Base-by-base conservation (phyloP, 1,140 invertebrate species). In the Leptoteleia sp. region DNA sequence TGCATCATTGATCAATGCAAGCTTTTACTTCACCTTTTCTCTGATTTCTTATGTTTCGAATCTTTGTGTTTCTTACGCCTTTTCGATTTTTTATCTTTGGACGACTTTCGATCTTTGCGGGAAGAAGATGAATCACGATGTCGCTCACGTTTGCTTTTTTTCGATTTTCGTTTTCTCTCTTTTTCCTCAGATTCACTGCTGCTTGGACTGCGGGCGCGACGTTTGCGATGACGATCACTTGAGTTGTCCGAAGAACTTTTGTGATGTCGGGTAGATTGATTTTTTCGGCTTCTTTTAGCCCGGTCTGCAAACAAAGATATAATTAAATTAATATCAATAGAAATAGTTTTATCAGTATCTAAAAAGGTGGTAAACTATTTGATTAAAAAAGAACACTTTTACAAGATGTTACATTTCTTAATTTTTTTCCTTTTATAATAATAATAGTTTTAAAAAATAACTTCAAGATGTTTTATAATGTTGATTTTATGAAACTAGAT, bases 41-140 rank as follows among this genome's bases (percentile, higher is more conserved):
- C 68, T 1, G 55, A 37, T 0, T 40, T 22, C 0, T 38, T 29
- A 15, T 62, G 57, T 12, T 47, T 62, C 1, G 68, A 72, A 0
- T 55, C 48, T 5, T 33, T 25, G 12, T 54, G 67, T 7, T 72
- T 70, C 22, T 61, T 71, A 22, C 52, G 67, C 19, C 61, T 71
- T n/a, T 71, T 71, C 12, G 67, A 61, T 11, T 52, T 61, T 31
- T 71, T 71, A 8, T 71, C 54, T 17, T 61, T 59, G 6, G 16
- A 22, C 1, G 40, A 47, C 11, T 59, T 70, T 0, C 55, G 45
- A 0, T 47, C 43, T 25, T 59, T 70, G 1, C 35, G 50, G 0
- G 42, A 27, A 17, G 27, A 45, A 8, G 54, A 61, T 3, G 67
- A 71, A 3, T 61, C 52, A 3, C 38, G 47, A 25, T 45, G 55